Base-by-base conservation (phyloP, 2,888 invertebrate species). In the Pristionchus japonicus region DNA sequence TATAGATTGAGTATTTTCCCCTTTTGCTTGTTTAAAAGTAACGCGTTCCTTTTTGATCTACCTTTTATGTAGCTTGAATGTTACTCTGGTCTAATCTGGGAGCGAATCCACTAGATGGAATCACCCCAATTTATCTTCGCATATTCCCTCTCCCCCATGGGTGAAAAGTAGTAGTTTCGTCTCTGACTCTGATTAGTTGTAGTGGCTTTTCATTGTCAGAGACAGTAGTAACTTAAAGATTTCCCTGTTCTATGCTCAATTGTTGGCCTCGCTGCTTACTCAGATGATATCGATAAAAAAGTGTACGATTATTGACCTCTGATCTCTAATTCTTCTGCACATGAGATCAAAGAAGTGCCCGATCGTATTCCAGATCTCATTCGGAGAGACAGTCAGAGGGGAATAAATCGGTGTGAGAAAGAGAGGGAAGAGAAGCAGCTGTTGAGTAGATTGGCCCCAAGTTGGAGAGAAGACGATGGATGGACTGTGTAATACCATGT, bases 401-500 rank as follows among this genome's bases (percentile, higher is more conserved):
- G 27, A n/a, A 47, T 43, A 27, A 40, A 43, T 77, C 77, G 77
- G 77, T 43, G 77, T 43, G 77, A 77, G 77, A 77, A 77, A 77
- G 27, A 43, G 34, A 13, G 40, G 43, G 70, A 70, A 70, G 70
- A 20, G 31, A 34, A 20, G 31, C 77, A 77, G 77, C 77, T 77
- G 77, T 77, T 70, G 20, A 23, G 17, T 70, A 9, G n/a, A 6
- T 47, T 52, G 20, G 23, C n/a, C 23, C 43, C 43, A 77, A 77
- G 77, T 43, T 43, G 77, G 77, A n/a, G n/a, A n/a, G n/a, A n/a
- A n/a, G n/a, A 77, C 23, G 77, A 77, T 43, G 40, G 47, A 77
- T 77, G 23, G n/a, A 77, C 77, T 77, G 77, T 77, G 77, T 77
- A 77, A 77, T 77, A 77, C 77, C 77, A 77, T 77, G 77, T 77